Evolutionary conservation across 1,140 invertebrate genomes (phyloP).

Genomic region (Macrobrachium nipponense): DNA sequence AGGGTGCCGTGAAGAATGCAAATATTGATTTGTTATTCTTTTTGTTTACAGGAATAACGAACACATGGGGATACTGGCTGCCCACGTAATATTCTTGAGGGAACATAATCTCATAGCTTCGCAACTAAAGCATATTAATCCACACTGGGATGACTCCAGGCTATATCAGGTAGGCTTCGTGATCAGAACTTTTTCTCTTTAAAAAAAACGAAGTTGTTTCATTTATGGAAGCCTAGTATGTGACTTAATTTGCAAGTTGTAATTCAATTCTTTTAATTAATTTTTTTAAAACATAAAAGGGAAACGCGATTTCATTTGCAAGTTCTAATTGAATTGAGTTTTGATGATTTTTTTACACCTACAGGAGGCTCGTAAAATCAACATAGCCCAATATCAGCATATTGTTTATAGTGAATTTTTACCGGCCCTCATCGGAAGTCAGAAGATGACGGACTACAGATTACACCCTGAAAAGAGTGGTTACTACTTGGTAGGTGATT

Average conservation of each 20-base stretch:
- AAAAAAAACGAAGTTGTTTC: too few relatives aligned
- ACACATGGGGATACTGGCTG: constrained; percentile 33
- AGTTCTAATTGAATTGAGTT: not conserved
- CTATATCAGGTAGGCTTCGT: constrained; percentile 73
- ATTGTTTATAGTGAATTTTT: constrained; percentile 71
- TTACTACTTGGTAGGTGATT: constrained; percentile 26
- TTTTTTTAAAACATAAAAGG: too few relatives aligned
- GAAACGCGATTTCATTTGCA: not conserved
- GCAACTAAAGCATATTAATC: constrained; percentile 67
- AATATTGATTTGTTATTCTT: not conserved
- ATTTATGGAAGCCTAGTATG: too few relatives aligned
- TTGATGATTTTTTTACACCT: not conserved
- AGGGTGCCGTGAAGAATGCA: too few relatives aligned
- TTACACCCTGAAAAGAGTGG: constrained; percentile 15
- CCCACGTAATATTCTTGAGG: constrained; percentile 71
- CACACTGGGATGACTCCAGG: constrained; percentile 71
- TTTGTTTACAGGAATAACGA: constrained; percentile 45
- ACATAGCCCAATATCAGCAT: constrained; percentile 69
- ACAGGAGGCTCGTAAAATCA: constrained; percentile 66
- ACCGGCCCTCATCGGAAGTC: constrained; percentile 64
- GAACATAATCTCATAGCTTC: constrained; percentile 71
- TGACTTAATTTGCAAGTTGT: not conserved
- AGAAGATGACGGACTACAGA: constrained; percentile 37
- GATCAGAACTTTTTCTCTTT: not conserved
- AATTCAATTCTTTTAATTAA: not conserved